phyloP scores from a whole-genome alignment of 2,113 vertebrate species.

The Sceloporus tristichus region DNA sequence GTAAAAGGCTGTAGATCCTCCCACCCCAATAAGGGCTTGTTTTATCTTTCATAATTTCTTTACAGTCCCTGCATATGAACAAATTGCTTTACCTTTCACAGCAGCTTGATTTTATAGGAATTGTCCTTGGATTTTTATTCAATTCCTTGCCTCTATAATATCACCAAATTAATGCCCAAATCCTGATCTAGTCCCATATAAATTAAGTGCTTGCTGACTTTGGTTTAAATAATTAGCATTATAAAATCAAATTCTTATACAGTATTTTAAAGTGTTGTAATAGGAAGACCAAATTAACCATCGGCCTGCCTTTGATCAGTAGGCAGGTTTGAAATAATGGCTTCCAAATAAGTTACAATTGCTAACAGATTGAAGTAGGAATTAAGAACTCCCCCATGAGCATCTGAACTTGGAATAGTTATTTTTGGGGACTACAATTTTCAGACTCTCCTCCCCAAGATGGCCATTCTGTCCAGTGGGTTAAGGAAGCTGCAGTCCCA shows the following conservation, averaged over 20 bases:
- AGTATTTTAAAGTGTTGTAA: neutral
- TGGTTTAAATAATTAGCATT: neutral
- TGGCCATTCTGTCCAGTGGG: no score
- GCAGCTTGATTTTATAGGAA: neutral
- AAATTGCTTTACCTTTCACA: neutral
- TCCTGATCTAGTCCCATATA: neutral
- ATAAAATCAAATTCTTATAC: neutral
- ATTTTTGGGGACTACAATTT: no score
- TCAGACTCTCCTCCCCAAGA: no score
- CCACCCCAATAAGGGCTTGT: neutral
- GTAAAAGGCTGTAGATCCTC: neutral
- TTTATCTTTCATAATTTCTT: conserved; percentile 3
- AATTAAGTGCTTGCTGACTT: neutral
- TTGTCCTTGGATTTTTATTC: neutral
- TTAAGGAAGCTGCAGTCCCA: no score
- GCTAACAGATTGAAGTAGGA: neutral
- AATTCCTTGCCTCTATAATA: neutral
- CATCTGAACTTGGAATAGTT: no score
- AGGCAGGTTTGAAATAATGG: conserved; percentile 21
- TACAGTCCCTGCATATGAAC: neutral
- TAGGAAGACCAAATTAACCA: neutral
- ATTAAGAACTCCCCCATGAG: neutral
- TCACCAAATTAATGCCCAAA: neutral
- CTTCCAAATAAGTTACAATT: neutral
- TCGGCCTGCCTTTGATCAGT: neutral